A percentile compares a stretch with the other conserved stretches of the same genome.
phyloP scores from a whole-genome alignment of 2,797 vertebrate species.

The Dendrocincla fuliginosa region DNA sequence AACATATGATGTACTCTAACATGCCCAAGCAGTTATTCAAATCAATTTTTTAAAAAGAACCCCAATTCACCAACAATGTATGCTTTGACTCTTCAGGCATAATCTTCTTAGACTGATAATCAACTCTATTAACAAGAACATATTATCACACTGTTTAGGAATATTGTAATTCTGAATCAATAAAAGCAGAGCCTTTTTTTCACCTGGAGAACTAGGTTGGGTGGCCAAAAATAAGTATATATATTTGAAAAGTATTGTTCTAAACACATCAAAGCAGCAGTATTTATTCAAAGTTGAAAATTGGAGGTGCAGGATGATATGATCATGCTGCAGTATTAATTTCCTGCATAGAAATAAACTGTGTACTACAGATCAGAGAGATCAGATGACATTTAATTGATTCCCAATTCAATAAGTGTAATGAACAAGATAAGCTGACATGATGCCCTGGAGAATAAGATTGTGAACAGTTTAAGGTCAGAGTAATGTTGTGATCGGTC shows the following conservation, averaged over 20 bases:
- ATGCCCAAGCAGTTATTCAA: neutral
- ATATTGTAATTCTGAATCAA: neutral
- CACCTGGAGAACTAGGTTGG: neutral
- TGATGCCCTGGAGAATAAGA: neutral
- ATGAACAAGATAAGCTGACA: neutral
- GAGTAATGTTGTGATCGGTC: neutral
- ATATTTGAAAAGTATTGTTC: neutral
- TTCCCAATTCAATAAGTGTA: neutral
- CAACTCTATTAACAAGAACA: neutral
- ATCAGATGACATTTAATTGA: conserved; percentile 5
- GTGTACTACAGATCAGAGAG: neutral
- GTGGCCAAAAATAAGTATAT: neutral
- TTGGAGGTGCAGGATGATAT: neutral
- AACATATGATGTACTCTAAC: neutral
- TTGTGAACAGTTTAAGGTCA: neutral
- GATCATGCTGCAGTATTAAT: neutral
- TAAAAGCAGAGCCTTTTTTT: neutral
- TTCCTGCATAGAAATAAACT: conserved; percentile 7
- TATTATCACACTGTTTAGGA: neutral
- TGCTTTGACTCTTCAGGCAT: neutral
- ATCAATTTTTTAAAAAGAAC: neutral
- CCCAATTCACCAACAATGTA: neutral
- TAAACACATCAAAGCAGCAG: neutral
- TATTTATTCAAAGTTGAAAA: neutral
- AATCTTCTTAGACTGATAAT: neutral